phyloP scores from a whole-genome alignment of 2,888 invertebrate genomes.

The Tricholauxania praeusta region DNA sequence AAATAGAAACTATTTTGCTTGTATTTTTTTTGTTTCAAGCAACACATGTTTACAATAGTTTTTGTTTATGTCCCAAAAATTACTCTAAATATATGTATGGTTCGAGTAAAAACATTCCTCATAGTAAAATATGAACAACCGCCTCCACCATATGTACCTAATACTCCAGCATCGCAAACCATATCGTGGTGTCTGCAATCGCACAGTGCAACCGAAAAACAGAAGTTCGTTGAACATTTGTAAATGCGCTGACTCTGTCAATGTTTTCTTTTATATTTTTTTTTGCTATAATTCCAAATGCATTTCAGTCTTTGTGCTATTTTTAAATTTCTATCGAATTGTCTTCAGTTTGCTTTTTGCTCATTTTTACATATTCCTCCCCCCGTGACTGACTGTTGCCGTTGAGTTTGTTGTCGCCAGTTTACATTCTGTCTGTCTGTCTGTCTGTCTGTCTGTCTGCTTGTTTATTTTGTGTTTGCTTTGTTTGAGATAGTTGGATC shows the following conservation, averaged over 20 bases:
- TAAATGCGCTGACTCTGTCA: slow-evolving; percentile 20
- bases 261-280: slow-evolving; percentile 42
- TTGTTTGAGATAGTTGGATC: slow-evolving; percentile 18
- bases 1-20: too few species aligned
- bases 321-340: slow-evolving; percentile 16
- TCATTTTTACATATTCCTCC: slow-evolving; percentile 2
- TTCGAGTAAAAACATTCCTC: too few species aligned
- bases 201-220: slow-evolving; percentile 11
- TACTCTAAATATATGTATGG: too few species aligned
- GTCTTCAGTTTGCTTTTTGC: slow-evolving; percentile 19
- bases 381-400: slow-evolving; percentile 17
- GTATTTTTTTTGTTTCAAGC: too few species aligned
- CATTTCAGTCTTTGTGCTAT: slow-evolving; percentile 35
- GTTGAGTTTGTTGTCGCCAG: slow-evolving; percentile 5
- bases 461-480: neutral
- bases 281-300: slow-evolving; percentile 38
- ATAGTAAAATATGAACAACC: too few species aligned
- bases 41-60: too few species aligned
- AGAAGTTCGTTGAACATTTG: slow-evolving; percentile 46
- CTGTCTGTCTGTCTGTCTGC: too few species aligned
- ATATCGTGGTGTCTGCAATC: neutral
- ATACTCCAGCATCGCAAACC: too few species aligned
- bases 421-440: neutral
- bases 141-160: too few species aligned
- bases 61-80: too few species aligned